Evolutionary conservation across 2,797 vertebrate species (phyloP), one percentile per base, ranked within the genome.

Genomic region (Gambelia wislizenii): DNA sequence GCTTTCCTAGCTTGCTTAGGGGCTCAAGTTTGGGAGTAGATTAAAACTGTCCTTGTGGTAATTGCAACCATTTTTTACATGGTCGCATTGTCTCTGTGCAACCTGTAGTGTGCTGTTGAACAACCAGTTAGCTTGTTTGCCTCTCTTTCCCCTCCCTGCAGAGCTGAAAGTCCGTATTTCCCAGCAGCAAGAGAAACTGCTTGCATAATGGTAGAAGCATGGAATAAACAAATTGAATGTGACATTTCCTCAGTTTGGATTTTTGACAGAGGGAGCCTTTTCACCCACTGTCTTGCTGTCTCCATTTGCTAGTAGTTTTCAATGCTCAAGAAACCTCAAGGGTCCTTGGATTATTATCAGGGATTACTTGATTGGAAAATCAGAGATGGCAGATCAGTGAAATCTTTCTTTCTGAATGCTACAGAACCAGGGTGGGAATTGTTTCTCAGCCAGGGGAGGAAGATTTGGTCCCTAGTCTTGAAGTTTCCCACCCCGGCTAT

Each of bases 1-100:
- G 84, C 90, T 93, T 4, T 4, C 25, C 92, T 92, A 81, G 78
- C 18, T 30, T 74, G 92, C 89, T 79, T 33, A 52, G 49, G 82
- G 89, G 39, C 78, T 54, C 87, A 84, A 69, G 91, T 91, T 81
- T 20, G 52, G 88, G 91, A 90, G 89, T 33, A 56, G 79, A 85
- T 25, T 76, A 33, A 88, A 87, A 39, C 1, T 92, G 84, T 80
- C 91, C 36, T 86, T 88, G 84, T 74, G 16, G 82, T 91, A 20
- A 89, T 33, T 91, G 88, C 94, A 94, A 93, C 96, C 92, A 0
- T 94, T 95, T 95, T 95, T 95, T 92, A 96, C 94, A 1, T 77
- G 92, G 93, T 94, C 87, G 36, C 61, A 16, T 9, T 77, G 49
- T 90, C 92, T 95, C 91, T 87, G 86, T 80, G 93, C 0, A 80